Conservation (phyloP, 2,113 vertebrate genomes). For the Tursiops truncatus region DNA sequence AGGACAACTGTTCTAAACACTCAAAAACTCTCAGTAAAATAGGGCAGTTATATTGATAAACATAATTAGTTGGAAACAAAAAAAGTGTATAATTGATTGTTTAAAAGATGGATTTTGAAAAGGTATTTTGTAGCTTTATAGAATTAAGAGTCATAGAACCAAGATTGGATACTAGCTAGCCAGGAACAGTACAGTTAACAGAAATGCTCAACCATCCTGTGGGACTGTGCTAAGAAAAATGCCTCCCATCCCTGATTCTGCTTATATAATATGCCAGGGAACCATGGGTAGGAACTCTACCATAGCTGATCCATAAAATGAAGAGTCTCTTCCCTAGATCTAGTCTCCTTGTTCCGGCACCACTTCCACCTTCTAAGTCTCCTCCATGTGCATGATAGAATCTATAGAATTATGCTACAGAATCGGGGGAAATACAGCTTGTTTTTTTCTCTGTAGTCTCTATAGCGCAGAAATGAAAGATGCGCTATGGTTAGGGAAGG, state of each 20-base stretch:
- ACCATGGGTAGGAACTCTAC: neutral
- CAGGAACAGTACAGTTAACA: neutral
- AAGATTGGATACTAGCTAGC: neutral
- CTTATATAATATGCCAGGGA: neutral
- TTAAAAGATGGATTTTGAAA: neutral
- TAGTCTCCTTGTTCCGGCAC: neutral
- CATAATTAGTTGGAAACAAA: neutral
- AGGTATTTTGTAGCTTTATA: neutral
- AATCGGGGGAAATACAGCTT: neutral
- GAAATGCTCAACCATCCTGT: neutral
- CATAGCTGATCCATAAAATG: neutral
- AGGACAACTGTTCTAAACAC: neutral
- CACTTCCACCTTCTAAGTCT: neutral
- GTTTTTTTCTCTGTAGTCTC: neutral
- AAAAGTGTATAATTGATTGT: neutral
- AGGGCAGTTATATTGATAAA: neutral
- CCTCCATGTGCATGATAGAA: neutral
- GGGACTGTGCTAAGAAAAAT: neutral
- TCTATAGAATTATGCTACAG: neutral
- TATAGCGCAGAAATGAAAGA: neutral
- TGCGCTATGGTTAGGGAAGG: neutral
- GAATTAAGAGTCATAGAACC: neutral
- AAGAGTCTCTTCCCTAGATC: neutral
- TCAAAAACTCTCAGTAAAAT: neutral
- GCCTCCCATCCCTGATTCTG: neutral